Conservation (phyloP, 2,888 invertebrate genomes). For the Trissonchulus latispiculum region DNA sequence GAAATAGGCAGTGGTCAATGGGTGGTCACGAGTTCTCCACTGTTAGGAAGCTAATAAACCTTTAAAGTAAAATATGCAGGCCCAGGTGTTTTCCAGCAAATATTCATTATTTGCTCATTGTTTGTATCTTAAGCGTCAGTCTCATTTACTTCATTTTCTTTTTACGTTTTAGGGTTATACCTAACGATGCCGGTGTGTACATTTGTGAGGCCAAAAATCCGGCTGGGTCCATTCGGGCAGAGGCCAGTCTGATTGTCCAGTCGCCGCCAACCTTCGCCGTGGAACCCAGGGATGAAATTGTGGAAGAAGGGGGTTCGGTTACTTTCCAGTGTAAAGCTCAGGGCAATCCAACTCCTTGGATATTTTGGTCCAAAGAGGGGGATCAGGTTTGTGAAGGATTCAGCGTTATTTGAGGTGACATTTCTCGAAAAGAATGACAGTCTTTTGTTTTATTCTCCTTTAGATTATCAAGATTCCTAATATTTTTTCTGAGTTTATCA, state of each 20-base stretch:
- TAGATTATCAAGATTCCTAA: too few species aligned
- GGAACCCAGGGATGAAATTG: conserved; percentile 23
- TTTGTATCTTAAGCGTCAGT: too few species aligned
- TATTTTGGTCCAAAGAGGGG: conserved; percentile 92
- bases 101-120: too few species aligned
- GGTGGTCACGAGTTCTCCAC: too few species aligned
- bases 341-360: conserved; percentile 79
- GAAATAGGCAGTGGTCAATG: too few species aligned
- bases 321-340: conserved; percentile 80
- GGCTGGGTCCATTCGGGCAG: conserved; percentile 40
- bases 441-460: too few species aligned
- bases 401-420: too few species aligned
- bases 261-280: conserved; percentile 34
- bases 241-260: conserved; percentile 40
- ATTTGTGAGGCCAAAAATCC: conserved; percentile 42
- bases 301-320: conserved; percentile 48
- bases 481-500: too few species aligned
- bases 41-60: too few species aligned
- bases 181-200: conserved; percentile 43
- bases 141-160: neutral
- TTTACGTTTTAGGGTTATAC: conserved; percentile 32
- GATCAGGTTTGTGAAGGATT: conserved; percentile 60
- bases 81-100: too few species aligned
- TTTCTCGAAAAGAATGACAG: too few species aligned
- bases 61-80: too few species aligned